Percentiles rank a stretch among this genome's conserved stretches.
Evolutionary conservation across 2,113 vertebrate species (phyloP).

Genomic region (Phyllostomus discolor): DNA sequence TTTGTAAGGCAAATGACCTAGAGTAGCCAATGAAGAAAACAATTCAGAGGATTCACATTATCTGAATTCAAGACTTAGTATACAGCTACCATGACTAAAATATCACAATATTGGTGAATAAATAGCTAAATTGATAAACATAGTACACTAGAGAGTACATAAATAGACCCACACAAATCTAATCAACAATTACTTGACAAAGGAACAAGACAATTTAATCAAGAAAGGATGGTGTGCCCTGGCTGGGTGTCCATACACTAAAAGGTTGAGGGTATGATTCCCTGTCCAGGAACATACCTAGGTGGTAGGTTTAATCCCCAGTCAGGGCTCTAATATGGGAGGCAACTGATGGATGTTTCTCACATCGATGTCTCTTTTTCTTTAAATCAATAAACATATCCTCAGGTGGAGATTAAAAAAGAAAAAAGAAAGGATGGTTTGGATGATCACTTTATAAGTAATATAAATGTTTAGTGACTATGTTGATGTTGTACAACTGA

Average conservation of each 20-base stretch:
- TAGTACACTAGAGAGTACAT: not conserved
- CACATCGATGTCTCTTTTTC: too few species aligned
- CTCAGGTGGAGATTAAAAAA: too few species aligned
- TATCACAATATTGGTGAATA: not conserved
- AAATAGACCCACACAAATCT: not conserved
- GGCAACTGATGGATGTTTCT: too few species aligned
- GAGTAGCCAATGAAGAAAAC: not conserved
- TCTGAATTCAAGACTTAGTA: not conserved
- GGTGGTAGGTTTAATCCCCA: too few species aligned
- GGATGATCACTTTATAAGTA: not conserved
- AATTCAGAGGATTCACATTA: not conserved
- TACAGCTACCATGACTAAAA: not conserved
- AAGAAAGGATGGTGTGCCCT: not conserved
- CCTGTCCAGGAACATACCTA: too few species aligned
- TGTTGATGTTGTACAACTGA: not conserved
- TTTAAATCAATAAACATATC: too few species aligned
- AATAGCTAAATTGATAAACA: not conserved
- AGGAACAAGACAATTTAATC: not conserved
- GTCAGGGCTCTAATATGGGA: too few species aligned
- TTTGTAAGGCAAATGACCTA: not conserved
- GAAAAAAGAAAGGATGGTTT: too few species aligned
- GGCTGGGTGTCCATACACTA: too few species aligned
- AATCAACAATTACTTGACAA: not conserved
- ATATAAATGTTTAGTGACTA: not conserved
- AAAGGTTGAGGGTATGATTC: too few species aligned